Evolutionary conservation across 2,888 invertebrate genomes (phyloP), one percentile per base, ranked within the genome.

Genomic region (Melinopterus prodromus): DNA sequence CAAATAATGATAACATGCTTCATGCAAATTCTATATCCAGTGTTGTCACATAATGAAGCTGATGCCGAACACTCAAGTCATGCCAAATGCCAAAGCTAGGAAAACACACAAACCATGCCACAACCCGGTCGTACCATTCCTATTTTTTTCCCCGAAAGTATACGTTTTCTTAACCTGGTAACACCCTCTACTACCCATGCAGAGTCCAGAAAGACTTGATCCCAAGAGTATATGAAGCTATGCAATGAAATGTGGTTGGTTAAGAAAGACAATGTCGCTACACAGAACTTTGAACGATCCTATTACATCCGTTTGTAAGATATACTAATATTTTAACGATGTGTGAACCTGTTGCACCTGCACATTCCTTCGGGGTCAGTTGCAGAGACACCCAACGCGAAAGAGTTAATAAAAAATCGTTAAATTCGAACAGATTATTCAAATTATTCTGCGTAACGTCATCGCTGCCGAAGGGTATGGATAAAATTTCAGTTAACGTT

Each of bases 401-500:
- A 69, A 75, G 71, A 35, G n/a, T 26, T 70, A 37, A 77, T 53
- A 77, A 79, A 69, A 75, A 78, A 81, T 80, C 26, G 26, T 79
- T 81, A 79, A 74, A 3, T 53, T 53, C 53, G 7, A 53, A 53
- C 2, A 53, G 53, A 53, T 53, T 12, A 53, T 53, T 53, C 53
- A 53, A 53, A 1, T 53, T 53, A 78, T 70, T 53, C 78, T 79
- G 75, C 76, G 78, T 71, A 36, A 77, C 78, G 37, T 70, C 70
- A 70, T 70, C 36, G 75, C 53, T 80, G 53, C 53, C 72, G 53
- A 71, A 71, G 70, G 77, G 70, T 69, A 70, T 72, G 77, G 72
- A 79, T 77, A 79, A 77, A 80, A 69, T 76, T 74, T 74, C 26
- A 79, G 80, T 78, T 83, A 86, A 90, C 92, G 92, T 94, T 95